phyloP scores from a whole-genome alignment of 2,888 invertebrate genomes.

The Cyaniris semiargus region DNA sequence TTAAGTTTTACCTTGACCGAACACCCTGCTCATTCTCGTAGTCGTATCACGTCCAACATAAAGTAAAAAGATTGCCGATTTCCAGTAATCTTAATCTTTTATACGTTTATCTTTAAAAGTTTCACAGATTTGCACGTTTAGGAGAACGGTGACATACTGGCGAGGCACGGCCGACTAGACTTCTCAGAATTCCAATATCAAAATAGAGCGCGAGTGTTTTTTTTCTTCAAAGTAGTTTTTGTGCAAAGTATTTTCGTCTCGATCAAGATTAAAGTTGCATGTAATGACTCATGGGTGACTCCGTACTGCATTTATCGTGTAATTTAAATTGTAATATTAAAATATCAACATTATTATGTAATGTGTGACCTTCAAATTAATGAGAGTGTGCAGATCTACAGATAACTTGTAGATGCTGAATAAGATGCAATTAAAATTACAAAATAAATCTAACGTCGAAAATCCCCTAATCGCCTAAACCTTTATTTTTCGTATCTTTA shows the following conservation, averaged over 20 bases:
- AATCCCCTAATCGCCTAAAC: neutral
- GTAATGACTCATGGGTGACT: slow-evolving; percentile 27
- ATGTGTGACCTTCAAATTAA: slow-evolving; percentile 23
- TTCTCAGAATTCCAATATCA: slow-evolving; percentile 22
- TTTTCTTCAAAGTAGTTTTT: neutral
- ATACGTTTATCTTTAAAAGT: slow-evolving; percentile 24
- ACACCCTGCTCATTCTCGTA: slow-evolving; percentile 14
- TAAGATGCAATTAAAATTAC: neutral
- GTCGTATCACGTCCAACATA: slow-evolving; percentile 10
- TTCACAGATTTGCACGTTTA: slow-evolving; percentile 23
- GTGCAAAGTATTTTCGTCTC: slow-evolving; percentile 1
- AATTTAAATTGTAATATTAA: slow-evolving; percentile 22
- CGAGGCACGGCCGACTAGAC: slow-evolving; percentile 6
- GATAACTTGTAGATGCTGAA: neutral
- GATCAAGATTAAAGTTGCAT: slow-evolving; percentile 26
- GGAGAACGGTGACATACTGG: slow-evolving; percentile 17
- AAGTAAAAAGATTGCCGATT: slow-evolving; percentile 22
- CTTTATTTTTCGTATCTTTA: neutral
- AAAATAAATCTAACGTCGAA: neutral
- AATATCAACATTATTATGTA: slow-evolving; percentile 13
- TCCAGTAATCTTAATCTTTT: slow-evolving; percentile 17
- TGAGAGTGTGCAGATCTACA: slow-evolving; percentile 6
- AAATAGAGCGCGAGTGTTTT: slow-evolving; percentile 21
- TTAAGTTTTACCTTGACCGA: slow-evolving; percentile 26
- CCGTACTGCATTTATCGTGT: neutral